phyloP scores from a whole-genome alignment of 2,797 vertebrate species.

The Urosaurus nigricauda region DNA sequence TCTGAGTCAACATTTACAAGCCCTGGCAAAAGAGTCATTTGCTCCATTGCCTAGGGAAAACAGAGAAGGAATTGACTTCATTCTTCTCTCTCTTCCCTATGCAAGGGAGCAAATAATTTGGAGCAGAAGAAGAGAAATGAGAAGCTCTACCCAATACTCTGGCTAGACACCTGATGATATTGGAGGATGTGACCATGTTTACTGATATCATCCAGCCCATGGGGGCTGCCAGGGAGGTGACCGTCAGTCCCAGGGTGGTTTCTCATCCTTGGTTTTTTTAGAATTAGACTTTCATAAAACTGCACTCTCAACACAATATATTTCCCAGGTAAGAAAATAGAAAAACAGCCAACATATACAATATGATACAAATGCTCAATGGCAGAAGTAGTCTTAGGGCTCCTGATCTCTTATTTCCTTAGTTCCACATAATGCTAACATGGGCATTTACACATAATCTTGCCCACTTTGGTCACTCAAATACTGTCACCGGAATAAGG shows the following conservation, averaged over 20 bases:
- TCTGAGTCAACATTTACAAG: neutral
- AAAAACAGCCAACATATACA: fast-evolving
- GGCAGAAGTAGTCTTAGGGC: neutral
- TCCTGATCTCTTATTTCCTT: neutral
- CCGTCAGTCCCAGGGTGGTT: too few species aligned
- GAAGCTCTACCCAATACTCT: too few species aligned
- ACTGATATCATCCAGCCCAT: neutral
- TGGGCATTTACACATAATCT: neutral
- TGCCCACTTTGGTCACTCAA: neutral
- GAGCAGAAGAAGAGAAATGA: too few species aligned
- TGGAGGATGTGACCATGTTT: neutral
- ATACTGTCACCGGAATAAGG: neutral
- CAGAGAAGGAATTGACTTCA: neutral
- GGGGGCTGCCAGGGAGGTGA: neutral
- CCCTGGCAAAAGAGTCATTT: too few species aligned
- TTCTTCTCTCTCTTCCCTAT: too few species aligned
- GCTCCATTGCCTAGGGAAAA: neutral
- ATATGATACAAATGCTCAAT: neutral
- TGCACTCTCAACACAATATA: neutral
- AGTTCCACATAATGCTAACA: neutral
- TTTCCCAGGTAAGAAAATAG: neutral
- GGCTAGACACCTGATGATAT: too few species aligned
- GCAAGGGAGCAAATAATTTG: neutral
- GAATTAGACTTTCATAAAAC: constrained; percentile 2
- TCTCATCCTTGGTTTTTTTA: too few species aligned